phyloP scores from a whole-genome alignment of 2,888 invertebrate species.

The Mellilla xanthometata region DNA sequence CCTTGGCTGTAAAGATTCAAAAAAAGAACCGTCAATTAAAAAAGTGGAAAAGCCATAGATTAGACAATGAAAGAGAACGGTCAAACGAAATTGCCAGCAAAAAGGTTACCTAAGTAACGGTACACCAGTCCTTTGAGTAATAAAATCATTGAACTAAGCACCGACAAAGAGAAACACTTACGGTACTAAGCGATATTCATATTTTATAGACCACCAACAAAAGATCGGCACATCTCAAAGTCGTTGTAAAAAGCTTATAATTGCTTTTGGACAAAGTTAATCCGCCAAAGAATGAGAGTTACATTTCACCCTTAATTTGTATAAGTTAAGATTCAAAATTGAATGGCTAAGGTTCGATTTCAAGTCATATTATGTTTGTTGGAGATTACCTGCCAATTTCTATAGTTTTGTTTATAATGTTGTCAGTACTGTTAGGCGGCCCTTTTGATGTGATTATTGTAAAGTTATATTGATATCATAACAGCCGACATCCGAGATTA shows the following conservation, averaged over 20 bases:
- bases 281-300: not conserved
- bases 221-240: slow-evolving; percentile 55
- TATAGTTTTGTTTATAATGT: slow-evolving; percentile 31
- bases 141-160: slow-evolving; percentile 44
- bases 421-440: slow-evolving; percentile 37
- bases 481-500: slow-evolving; percentile 11
- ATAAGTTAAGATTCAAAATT: slow-evolving; percentile 22
- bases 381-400: slow-evolving; percentile 41
- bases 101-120: slow-evolving; percentile 41
- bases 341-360: slow-evolving; percentile 11
- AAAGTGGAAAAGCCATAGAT: slow-evolving; percentile 8
- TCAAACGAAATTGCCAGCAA: slow-evolving; percentile 10
- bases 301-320: not conserved
- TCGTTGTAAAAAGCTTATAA: slow-evolving; percentile 59
- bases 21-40: slow-evolving; percentile 2
- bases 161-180: slow-evolving; percentile 33
- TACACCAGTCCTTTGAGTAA: slow-evolving; percentile 42
- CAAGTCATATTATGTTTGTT: slow-evolving; percentile 19
- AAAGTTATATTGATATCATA: slow-evolving; percentile 14
- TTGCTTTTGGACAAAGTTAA: slow-evolving; percentile 38
- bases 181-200: slow-evolving; percentile 46
- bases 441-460: slow-evolving; percentile 22
- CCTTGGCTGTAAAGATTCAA: slow-evolving; percentile 9
- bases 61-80: slow-evolving; percentile 9
- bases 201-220: slow-evolving; percentile 48